phyloP scores from a whole-genome alignment of 2,113 vertebrate genomes.

The Mirza zaza region DNA sequence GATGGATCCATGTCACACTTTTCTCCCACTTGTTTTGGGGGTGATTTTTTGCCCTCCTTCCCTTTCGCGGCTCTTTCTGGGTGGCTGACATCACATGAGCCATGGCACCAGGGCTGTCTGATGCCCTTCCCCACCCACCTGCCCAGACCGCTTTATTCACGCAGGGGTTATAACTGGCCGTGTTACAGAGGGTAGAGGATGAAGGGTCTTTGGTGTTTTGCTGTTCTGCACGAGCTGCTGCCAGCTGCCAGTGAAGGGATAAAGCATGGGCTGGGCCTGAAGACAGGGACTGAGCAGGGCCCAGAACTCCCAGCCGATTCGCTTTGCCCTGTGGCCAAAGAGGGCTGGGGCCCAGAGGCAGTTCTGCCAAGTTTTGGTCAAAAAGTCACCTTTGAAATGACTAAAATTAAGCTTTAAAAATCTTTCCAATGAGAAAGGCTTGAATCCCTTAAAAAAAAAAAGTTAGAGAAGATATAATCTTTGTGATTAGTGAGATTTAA shows the following conservation, averaged over 20 bases:
- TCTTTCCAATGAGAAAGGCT: not conserved
- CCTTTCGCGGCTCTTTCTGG: not conserved
- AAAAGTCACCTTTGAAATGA: constrained; percentile 27
- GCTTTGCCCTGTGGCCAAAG: not conserved
- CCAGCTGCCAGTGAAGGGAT: not conserved
- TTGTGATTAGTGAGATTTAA: not conserved
- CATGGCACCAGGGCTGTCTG: not conserved
- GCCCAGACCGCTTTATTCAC: not conserved
- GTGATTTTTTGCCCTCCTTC: not conserved
- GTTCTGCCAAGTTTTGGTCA: not conserved
- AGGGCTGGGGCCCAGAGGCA: not conserved
- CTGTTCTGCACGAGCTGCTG: not conserved
- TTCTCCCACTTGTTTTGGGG: not conserved
- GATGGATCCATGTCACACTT: not conserved
- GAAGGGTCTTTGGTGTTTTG: not conserved
- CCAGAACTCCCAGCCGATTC: not conserved
- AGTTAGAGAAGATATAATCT: not conserved
- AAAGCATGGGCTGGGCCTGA: not conserved
- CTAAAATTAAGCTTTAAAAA: not conserved
- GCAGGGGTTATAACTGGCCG: not conserved
- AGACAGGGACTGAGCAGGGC: not conserved
- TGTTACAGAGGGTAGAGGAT: not conserved
- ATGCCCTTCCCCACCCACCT: not conserved
- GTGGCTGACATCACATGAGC: not conserved
- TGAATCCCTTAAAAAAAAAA: not conserved